phyloP scores from a whole-genome alignment of 1,140 invertebrate genomes.

The Pentalonia nigronervosa region DNA sequence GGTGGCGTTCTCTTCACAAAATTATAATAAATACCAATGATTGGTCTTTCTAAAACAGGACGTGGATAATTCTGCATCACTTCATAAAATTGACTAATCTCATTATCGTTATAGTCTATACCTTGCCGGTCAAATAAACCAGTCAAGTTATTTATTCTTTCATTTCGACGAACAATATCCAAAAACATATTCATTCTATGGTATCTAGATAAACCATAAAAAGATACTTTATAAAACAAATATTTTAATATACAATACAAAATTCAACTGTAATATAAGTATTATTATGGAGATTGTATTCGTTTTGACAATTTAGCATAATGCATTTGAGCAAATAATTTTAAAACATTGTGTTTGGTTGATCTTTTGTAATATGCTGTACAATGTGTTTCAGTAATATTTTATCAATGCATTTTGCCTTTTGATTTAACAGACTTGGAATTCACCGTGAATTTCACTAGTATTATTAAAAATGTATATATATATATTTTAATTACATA shows the following conservation, averaged over 20 bases:
- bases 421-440: neutral
- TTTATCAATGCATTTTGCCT: neutral
- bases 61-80: neutral
- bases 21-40: neutral
- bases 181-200: constrained; percentile 25
- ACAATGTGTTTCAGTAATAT: neutral
- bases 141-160: neutral
- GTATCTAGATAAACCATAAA: neutral
- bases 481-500: too few species aligned
- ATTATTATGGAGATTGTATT: neutral
- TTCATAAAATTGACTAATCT: neutral
- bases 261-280: neutral
- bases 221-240: neutral
- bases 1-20: neutral
- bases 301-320: neutral
- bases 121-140: accelerated
- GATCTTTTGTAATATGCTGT: neutral
- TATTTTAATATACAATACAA: neutral
- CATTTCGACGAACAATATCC: constrained; percentile 24
- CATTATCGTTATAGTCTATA: neutral
- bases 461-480: too few species aligned
- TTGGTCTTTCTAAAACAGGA: neutral
- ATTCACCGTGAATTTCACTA: too few species aligned
- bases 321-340: neutral
- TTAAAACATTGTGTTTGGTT: neutral